A percentile compares a stretch with the other conserved stretches of the same genome.
phyloP scores from a whole-genome alignment of 2,113 vertebrate species.

The Sinocyclocheilus anophthalmus region DNA sequence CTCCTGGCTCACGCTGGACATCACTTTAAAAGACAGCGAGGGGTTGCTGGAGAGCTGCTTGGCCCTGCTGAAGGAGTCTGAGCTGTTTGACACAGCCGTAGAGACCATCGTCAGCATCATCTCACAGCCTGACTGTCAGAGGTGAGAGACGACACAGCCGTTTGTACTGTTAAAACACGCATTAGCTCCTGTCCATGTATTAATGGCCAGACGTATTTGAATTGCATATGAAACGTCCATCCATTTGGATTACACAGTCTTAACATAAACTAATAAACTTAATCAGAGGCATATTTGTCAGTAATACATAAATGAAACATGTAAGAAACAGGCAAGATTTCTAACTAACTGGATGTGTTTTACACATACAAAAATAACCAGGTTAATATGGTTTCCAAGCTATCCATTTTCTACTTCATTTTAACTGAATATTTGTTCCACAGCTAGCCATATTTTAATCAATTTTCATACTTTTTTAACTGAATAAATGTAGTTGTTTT shows the following conservation, averaged over 20 bases:
- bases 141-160: constrained; percentile 76
- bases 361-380: not conserved
- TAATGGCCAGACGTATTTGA: not conserved
- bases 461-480: too few species aligned
- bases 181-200: not conserved
- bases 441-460: not conserved
- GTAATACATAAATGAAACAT: not conserved
- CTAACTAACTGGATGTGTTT: not conserved
- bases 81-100: constrained; percentile 93
- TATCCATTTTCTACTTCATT: too few species aligned
- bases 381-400: too few species aligned
- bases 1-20: constrained; percentile 91
- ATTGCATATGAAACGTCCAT: not conserved
- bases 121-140: constrained; percentile 93
- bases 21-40: constrained; percentile 87
- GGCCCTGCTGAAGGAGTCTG: constrained; percentile 80
- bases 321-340: too few species aligned
- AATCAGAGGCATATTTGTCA: not conserved
- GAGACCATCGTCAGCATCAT: constrained; percentile 92
- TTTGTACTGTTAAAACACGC: not conserved
- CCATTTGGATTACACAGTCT: not conserved
- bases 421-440: not conserved
- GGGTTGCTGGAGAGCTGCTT: constrained; percentile 91
- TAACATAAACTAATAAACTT: not conserved
- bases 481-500: not conserved